Evolutionary conservation across 2,888 invertebrate species (phyloP).

Genomic region (Tetranychus piercei): DNA sequence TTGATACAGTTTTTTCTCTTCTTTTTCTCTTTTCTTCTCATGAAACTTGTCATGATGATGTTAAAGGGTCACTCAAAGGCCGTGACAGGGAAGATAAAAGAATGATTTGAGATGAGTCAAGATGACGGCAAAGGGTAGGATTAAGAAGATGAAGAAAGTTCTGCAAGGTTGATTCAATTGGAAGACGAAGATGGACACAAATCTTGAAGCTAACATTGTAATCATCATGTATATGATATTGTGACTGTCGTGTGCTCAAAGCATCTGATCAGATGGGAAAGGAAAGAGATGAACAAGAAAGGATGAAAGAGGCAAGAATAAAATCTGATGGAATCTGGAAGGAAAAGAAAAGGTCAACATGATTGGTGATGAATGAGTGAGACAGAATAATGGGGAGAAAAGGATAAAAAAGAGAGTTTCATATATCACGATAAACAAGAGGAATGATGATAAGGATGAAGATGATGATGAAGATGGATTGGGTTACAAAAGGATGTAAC

Average conservation of each 20-base stretch:
- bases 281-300: not conserved
- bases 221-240: not conserved
- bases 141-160: not conserved
- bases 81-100: not conserved
- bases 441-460: not conserved
- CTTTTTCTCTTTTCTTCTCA: not conserved
- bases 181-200: not conserved
- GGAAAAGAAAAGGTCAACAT: not conserved
- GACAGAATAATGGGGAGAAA: not conserved
- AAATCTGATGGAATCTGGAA: not conserved
- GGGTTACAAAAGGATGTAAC: not conserved
- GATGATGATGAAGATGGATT: not conserved
- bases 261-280: not conserved
- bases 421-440: not conserved
- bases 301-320: not conserved
- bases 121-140: not conserved
- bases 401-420: slow-evolving; percentile 3
- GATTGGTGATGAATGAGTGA: not conserved
- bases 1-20: not conserved
- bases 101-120: not conserved
- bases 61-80: not conserved
- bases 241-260: not conserved
- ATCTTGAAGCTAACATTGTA: not conserved
- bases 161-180: too few species aligned
- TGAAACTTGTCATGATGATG: not conserved